Conservation (phyloP, 2,113 vertebrate genomes). For the Hystrix brachyura region DNA sequence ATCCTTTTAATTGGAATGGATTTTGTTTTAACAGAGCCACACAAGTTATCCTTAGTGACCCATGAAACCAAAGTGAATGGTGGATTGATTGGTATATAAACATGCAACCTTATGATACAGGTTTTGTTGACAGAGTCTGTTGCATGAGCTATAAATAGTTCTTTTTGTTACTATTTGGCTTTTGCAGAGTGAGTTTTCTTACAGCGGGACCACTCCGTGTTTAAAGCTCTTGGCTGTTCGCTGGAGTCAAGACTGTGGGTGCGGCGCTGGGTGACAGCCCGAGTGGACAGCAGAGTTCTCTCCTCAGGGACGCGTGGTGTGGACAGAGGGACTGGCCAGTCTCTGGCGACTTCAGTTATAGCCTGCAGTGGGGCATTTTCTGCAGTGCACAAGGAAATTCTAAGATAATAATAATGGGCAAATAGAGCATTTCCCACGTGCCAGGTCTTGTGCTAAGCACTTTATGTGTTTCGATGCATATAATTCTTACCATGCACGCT, state of each 20-base stretch:
- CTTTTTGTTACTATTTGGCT: not conserved
- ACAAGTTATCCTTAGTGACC: not conserved
- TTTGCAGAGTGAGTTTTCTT: conserved; percentile 35
- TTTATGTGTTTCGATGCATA: not conserved
- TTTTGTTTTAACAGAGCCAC: conserved; percentile 45
- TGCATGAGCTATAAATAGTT: not conserved
- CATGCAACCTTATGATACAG: not conserved
- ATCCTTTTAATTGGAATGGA: conserved; percentile 48
- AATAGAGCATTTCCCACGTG: not conserved
- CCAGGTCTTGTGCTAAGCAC: not conserved
- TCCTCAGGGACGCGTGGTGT: not conserved
- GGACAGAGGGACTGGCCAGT: not conserved
- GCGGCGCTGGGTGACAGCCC: not conserved
- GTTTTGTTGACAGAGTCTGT: conserved; percentile 31
- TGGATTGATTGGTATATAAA: not conserved
- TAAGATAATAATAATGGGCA: not conserved
- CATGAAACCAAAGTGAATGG: not conserved
- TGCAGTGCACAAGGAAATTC: not conserved
- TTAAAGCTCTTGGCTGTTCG: not conserved
- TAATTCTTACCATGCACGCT: not conserved
- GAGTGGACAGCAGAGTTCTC: rapidly evolving
- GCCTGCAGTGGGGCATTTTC: not conserved
- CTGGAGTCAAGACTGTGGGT: not conserved
- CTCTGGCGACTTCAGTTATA: not conserved
- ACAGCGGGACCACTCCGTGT: not conserved